Evolutionary conservation across 2,113 vertebrate genomes (phyloP).

Genomic region (Shinisaurus crocodilurus): DNA sequence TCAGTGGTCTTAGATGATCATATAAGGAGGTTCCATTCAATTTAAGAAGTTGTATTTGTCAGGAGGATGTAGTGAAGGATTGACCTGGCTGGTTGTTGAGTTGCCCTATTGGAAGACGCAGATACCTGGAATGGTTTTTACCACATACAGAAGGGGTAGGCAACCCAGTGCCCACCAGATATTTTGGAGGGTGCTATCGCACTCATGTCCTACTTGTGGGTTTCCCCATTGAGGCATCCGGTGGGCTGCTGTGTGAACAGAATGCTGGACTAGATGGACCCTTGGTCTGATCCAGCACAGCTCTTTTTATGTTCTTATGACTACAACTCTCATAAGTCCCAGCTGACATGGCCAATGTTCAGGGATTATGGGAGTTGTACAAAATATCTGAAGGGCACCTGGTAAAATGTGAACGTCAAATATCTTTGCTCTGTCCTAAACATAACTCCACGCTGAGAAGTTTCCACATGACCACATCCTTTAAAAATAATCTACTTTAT

Average conservation of each 20-base stretch:
- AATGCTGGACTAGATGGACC: too few relatives aligned
- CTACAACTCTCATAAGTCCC: background rate
- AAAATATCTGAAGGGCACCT: background rate
- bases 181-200: too few relatives aligned
- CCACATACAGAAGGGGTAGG: too few relatives aligned
- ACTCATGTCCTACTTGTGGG: too few relatives aligned
- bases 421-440: constrained; percentile 19
- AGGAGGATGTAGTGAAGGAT: background rate
- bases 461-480: constrained; percentile 27
- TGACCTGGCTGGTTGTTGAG: background rate
- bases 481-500: constrained; percentile 67
- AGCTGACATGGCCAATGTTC: too few relatives aligned
- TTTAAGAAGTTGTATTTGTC: background rate
- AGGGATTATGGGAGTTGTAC: too few relatives aligned
- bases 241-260: too few relatives aligned
- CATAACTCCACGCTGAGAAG: background rate
- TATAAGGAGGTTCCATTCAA: background rate
- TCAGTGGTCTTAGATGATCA: background rate
- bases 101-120: background rate
- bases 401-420: background rate
- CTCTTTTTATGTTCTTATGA: background rate
- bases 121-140: constrained; percentile 29
- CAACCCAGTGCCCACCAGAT: too few relatives aligned
- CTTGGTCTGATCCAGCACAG: background rate
- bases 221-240: too few relatives aligned